Conservation (phyloP, 2,888 invertebrate genomes). For the Platycheirus albimanus region DNA sequence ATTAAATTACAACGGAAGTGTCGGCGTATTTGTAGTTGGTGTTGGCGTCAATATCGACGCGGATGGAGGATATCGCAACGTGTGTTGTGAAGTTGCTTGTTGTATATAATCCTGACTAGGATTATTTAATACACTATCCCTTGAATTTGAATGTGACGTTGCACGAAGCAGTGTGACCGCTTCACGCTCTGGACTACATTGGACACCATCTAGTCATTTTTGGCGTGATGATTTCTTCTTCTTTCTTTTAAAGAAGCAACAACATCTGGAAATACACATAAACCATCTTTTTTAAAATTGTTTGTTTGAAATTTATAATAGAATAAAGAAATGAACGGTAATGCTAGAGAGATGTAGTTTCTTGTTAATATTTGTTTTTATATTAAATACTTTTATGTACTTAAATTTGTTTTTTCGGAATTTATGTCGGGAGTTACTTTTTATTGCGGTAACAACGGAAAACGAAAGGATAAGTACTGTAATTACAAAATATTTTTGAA, state of each 20-base stretch:
- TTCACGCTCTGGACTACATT: conserved; percentile 86
- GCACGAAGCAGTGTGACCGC: conserved; percentile 86
- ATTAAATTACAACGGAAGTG: conserved; percentile 83
- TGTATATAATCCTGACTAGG: conserved; percentile 84
- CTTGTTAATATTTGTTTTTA: too few species aligned
- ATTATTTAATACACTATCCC: conserved; percentile 84
- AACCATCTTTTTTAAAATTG: conserved; percentile 70
- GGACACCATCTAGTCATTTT: conserved; percentile 92
- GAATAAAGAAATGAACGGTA: conserved; percentile 27
- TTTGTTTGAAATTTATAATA: conserved; percentile 51
- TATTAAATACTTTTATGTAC: too few species aligned
- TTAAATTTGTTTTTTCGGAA: too few species aligned
- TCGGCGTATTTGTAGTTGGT: conserved; percentile 84
- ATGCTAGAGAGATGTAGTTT: conserved; percentile 52
- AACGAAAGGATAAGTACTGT: too few species aligned
- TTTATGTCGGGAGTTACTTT: too few species aligned
- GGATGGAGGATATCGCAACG: conserved; percentile 84
- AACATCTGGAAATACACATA: conserved; percentile 88
- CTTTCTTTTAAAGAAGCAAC: conserved; percentile 99
- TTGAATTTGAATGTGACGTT: conserved; percentile 86
- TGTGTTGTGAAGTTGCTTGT: conserved; percentile 83
- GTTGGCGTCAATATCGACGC: conserved; percentile 83
- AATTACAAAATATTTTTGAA: too few species aligned
- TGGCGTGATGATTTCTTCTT: conserved; percentile 97
- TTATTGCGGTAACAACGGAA: too few species aligned